phyloP scores from a whole-genome alignment of 2,888 invertebrate genomes.

The Coronaproctus castanopsis region DNA sequence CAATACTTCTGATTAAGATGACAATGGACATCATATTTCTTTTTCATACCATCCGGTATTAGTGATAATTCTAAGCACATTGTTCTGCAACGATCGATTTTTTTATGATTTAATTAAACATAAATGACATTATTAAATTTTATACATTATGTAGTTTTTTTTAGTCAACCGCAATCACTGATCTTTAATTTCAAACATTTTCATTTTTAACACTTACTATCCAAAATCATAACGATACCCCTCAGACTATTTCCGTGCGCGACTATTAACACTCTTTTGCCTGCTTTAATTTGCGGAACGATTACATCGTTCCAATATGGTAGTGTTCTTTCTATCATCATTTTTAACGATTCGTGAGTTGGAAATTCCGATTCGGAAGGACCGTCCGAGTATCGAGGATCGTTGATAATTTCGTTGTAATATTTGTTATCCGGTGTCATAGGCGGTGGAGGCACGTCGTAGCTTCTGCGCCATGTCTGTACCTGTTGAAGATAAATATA shows the following conservation, averaged over 20 bases:
- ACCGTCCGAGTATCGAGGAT: conserved; percentile 49
- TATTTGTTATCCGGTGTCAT: conserved; percentile 57
- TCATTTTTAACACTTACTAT: conserved; percentile 35
- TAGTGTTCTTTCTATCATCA: conserved; percentile 57
- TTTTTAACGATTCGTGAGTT: conserved; percentile 57
- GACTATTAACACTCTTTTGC: conserved; percentile 57
- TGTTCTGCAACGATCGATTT: no score
- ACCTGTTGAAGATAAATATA: no score
- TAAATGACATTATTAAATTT: no score
- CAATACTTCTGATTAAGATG: no score
- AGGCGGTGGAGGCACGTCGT: conserved; percentile 58
- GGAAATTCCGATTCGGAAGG: conserved; percentile 52
- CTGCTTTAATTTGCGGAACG: conserved; percentile 60
- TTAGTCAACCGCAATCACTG: no score
- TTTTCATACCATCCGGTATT: no score
- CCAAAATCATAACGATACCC: conserved; percentile 68
- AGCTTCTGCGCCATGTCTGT: conserved; percentile 67
- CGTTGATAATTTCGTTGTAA: conserved; percentile 51
- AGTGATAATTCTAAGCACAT: no score
- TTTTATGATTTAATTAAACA: no score
- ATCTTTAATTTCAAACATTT: no score
- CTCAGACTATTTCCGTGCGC: conserved; percentile 72
- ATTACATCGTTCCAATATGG: conserved; percentile 75
- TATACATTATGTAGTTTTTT: no score
- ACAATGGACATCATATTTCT: no score